Base-by-base conservation (phyloP, 2,113 vertebrate genomes). In the Prunella fulvescens region DNA sequence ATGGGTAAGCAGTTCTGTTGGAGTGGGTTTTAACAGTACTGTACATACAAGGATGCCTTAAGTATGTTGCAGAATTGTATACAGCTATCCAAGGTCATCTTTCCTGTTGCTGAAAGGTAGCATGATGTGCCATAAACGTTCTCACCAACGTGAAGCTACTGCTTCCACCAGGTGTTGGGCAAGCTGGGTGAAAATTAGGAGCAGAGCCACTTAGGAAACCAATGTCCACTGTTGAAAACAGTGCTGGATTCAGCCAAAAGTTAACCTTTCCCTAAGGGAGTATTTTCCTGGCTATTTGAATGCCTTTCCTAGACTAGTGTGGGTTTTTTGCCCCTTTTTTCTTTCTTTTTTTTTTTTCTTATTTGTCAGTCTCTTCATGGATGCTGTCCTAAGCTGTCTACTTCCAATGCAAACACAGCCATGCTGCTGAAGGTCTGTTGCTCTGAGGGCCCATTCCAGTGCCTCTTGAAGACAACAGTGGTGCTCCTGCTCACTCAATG, bases 401-500 rank as follows among this genome's bases (percentile, higher is more conserved):
- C 56, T 79, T 71, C 33, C 72, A 70, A 9, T 53, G 44, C 11
- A 50, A 90, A 92, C 74, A 88, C 92, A 94, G 90, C 88, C 79
- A 37, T 93, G 92, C 88, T 95, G 94, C 95, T 93, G 92, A 95
- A 93, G 90, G 79, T 71, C 93, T 90, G 72, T 92, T 94, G 84
- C 89, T 90, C 93, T 95, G 84, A 94, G 94, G 93, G 85, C 89
- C 79, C 76, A 26, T 66, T 78, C 53, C 40, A 81, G 89, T 82
- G 92, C 94, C 95, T 93, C 91, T 91, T 95, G 94, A 96, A 88
- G 95, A 96, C 91, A 87, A 90, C 86, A 3, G 69, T 88, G 82
- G 82, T 95, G 86, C 86, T 96, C 94, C 91, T 6, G 10, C 90
- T 88, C 85, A 90, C 69, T 94, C 66, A 71, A 10, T 83, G 93